Evolutionary conservation across 2,113 vertebrate genomes (phyloP), one percentile per base, ranked within the genome.

Genomic region (Carassius auratus): DNA sequence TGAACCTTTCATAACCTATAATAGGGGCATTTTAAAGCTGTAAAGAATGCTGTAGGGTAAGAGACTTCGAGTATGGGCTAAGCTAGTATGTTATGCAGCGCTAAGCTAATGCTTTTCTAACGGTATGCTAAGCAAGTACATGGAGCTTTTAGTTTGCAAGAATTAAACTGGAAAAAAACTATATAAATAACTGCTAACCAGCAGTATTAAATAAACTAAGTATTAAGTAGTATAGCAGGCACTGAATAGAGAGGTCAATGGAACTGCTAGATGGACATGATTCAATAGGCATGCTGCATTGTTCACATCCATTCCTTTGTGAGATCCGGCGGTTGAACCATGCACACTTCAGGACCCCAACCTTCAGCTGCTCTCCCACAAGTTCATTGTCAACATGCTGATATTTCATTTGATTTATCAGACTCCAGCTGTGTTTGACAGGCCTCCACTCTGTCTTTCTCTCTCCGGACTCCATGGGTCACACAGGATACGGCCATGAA

Each of bases 351-450:
- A 42, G 23, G n/a, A 38, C 78, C n/a, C 78, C 45, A n/a, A 52
- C 45, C 48, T 76, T 57, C 17, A 8, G 52, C 52, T 8, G 21
- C 64, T 76, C 23, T 66, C 77, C 57, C 36, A 45, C 1, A 8
- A 50, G 79, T 88, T 83, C n/a, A 86, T 75, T 75, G 79, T 84
- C 84, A 59, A 57, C 62, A 15, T 79, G 62, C 68, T 48, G 21
- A 71, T 76, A 77, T 68, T 80, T 86, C 59, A 84, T 88, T 82
- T 48, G 81, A 81, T 86, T 84, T 82, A 84, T 81, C 76, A 81
- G 85, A 76, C 57, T 77, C 81, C 68, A 69, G 74, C 79, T 30
- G 76, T 23, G 64, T 50, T 68, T 59, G 15, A 74, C 73, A 76
- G 50, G 36, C 62, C 23, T 2, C 36, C 8, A n/a, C 8, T 48